Conservation (phyloP, 2,797 vertebrate genomes). For the Knipowitschia caucasica region DNA sequence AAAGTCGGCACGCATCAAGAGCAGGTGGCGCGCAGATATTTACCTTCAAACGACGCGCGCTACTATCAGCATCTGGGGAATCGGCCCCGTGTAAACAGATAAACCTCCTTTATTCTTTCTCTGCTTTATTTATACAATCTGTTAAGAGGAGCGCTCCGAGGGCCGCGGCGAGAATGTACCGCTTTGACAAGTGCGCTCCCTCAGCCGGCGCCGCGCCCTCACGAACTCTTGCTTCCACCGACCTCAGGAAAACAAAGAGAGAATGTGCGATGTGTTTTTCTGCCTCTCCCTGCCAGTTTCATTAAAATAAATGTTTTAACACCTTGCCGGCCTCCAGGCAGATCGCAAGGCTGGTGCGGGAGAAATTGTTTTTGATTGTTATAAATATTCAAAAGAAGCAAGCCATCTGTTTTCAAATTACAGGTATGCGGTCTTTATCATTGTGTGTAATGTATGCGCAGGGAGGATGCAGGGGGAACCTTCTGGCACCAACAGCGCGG, state of each 20-base stretch:
- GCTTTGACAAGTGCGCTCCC: constrained; percentile 19
- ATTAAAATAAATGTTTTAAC: constrained; percentile 87
- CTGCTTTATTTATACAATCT: constrained; percentile 68
- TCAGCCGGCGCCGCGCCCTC: constrained; percentile 41
- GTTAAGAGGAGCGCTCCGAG: constrained; percentile 53
- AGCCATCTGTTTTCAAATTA: constrained; percentile 99
- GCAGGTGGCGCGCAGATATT: constrained; percentile 41
- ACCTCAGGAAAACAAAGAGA: constrained; percentile 61
- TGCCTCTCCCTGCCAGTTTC: constrained; percentile 57
- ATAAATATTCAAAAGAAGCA: constrained; percentile 99
- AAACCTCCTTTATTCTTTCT: constrained; percentile 48
- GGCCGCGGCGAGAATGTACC: constrained; percentile 46
- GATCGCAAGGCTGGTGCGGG: constrained; percentile 76
- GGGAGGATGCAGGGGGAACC: constrained; percentile 47
- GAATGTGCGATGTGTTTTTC: constrained; percentile 20
- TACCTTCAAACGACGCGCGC: constrained; percentile 44
- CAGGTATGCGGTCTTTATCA: constrained; percentile 86
- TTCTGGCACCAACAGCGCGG: constrained; percentile 49
- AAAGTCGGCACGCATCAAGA: constrained; percentile 35
- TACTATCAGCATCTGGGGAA: constrained; percentile 58
- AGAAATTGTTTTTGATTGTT: constrained; percentile 97
- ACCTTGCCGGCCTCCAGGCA: constrained; percentile 94
- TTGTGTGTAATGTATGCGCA: constrained; percentile 70
- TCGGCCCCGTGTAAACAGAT: constrained; percentile 52
- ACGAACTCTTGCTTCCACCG: constrained; percentile 47